Evolutionary conservation across 2,797 vertebrate species (phyloP).

Genomic region (Sciurus carolinensis): DNA sequence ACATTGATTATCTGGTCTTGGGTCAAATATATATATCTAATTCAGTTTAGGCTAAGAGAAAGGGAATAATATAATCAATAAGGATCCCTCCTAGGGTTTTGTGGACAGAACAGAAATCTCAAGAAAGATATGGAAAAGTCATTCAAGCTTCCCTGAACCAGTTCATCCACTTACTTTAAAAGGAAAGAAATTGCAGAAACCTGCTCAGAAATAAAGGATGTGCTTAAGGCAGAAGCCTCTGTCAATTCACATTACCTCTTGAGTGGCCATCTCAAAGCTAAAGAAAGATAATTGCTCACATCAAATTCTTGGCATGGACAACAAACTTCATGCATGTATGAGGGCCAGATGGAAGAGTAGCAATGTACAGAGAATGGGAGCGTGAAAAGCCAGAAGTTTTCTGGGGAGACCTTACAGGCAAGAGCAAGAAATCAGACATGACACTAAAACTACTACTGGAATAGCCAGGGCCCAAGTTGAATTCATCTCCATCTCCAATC

Average conservation of each 20-base stretch:
- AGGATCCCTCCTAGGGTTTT: background rate
- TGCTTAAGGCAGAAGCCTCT: background rate
- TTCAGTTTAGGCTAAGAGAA: background rate
- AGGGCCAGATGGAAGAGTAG: background rate
- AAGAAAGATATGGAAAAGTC: background rate
- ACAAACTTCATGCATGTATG: background rate
- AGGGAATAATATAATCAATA: background rate
- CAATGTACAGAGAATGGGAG: background rate
- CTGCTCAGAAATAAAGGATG: background rate
- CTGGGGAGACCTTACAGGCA: background rate
- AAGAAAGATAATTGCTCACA: background rate
- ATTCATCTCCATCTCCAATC: background rate
- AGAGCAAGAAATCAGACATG: background rate
- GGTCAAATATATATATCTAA: background rate
- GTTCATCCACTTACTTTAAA: background rate
- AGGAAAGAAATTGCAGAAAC: fast-evolving
- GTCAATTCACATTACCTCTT: background rate
- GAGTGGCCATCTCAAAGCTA: background rate
- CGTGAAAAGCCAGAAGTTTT: fast-evolving
- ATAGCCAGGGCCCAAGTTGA: background rate
- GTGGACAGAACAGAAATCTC: background rate
- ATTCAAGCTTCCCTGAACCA: background rate
- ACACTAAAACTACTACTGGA: too few relatives aligned
- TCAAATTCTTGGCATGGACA: background rate
- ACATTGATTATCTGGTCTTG: background rate